Base-by-base conservation (phyloP, 2,113 vertebrate genomes). In the Neopipo cinnamomea region DNA sequence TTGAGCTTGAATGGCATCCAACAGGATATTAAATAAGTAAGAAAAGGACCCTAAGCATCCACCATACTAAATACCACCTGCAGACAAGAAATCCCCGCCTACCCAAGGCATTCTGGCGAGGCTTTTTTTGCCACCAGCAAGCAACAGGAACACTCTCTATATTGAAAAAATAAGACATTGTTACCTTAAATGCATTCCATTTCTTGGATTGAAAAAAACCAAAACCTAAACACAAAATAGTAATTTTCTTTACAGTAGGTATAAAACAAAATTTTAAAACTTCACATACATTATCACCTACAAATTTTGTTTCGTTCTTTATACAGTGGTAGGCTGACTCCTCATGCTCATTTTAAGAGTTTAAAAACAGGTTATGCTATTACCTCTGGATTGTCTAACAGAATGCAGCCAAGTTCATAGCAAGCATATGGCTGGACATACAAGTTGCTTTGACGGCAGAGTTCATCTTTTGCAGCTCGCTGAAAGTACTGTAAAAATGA, bases 381-480 rank as follows among this genome's bases (percentile, higher is more conserved):
- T 97, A 99, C 99, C 99, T 99, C 99, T 91, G 99, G 98, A 95
- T 98, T 98, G 78, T 98, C 98, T 65, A 99, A 92, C 4, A 99
- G 97, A 84, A 99, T 97, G 91, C 99, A 99, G 88, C 99, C 99
- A 46, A 99, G 98, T 96, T 99, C 99, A 94, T 99, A 99, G 96
- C 98, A 99, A 42, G 99, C 98, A 65, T 99, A 99, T 0, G 99
- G 99, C 97, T 99, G 99, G 76, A 99, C 78, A 0, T 99, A 99
- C 0, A 98, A 98, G 96, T 99, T 99, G 97, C 97, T 98, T 35
- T 99, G 98, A 88, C 97, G 98, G 49, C 99, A 98, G 68, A 98
- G 59, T 37, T 99, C 99, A 77, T 99, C 99, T 92, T 98, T 98
- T 70, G 98, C 98, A 91, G 99, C 99, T 95, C 98, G 95, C 89